These are phyloP conservation scores for Halisarca cf. caerulea DNA, from an alignment of 37 sponge, comb jelly and placozoan species.

Conservation along the genomic window DNA sequence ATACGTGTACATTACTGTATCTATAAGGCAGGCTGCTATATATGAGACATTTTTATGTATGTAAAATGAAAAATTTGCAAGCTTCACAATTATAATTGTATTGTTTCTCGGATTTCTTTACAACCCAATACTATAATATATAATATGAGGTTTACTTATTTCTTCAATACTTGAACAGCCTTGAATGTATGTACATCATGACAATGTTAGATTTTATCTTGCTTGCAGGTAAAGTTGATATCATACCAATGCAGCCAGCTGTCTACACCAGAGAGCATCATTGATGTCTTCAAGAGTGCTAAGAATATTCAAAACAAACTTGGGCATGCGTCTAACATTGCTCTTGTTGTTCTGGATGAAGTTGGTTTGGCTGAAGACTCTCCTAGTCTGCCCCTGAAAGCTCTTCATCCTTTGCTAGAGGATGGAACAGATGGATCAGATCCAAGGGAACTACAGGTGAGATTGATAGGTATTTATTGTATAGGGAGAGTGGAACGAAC, in stretches of 20 bases:
- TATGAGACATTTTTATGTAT: no score
- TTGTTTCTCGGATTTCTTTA: no score
- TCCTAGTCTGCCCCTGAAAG: slow-evolving; percentile 89
- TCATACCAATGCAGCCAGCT: slow-evolving; percentile 93
- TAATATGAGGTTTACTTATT: no score
- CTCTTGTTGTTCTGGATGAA: slow-evolving; percentile 94
- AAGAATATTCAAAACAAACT: slow-evolving; percentile 57
- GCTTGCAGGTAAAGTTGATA: slow-evolving; percentile 70
- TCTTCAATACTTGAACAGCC: no score
- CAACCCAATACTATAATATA: no score
- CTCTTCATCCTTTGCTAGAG: slow-evolving; percentile 91
- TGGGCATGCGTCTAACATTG: slow-evolving; percentile 48
- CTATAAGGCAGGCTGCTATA: no score
- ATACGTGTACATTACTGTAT: no score
- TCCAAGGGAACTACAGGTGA: background rate
- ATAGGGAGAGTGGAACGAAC: no score
- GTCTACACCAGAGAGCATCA: slow-evolving; percentile 83
- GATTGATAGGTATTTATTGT: no score
- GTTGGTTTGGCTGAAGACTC: slow-evolving; percentile 97
- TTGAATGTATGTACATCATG: no score
- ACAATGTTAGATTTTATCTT: background rate
- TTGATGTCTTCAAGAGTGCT: slow-evolving; percentile 70
- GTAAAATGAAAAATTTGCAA: no score
- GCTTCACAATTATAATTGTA: no score
- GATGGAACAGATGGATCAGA: slow-evolving; percentile 89